Evolutionary conservation across 2,113 vertebrate species (phyloP), one percentile per base, ranked within the genome.

Genomic region (Macaca nemestrina): DNA sequence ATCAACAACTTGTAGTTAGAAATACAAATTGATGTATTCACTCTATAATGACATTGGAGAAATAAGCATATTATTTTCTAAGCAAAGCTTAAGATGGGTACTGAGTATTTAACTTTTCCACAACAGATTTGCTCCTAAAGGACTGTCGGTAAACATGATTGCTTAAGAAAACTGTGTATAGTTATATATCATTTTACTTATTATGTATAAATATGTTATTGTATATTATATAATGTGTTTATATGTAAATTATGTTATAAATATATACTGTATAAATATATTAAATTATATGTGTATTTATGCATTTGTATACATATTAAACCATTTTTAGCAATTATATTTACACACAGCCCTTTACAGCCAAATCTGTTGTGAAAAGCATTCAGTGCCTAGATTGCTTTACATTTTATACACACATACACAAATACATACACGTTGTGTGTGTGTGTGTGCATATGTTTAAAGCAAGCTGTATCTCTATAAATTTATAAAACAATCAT

Each of bases 391-490:
- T 68, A 68, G 59, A 61, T 50, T 40, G 18, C 43, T 86, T 57
- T 81, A 87, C n/a, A 81, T 61, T 81, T 80, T 35, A 57, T n/a
- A 78, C 12, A 50, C 22, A 38, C 14, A 67, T 20, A 27, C 12
- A 50, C 22, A 38, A 9, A 67, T 20, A 27, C 4, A n/a, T 16
- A 52, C 52, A 89, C 38, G 35, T 1, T 5, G 16, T 27, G 8
- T n/a, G 0, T 30, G 4, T 61, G 61, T 64, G 27, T 64, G 61
- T 64, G 61, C 61, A 32, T 45, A 50, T 72, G 3, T 45, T 88
- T 89, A 96, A 95, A 92, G 45, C 79, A 92, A 87, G 27, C 86
- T 55, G 85, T 6, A 32, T 59, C 64, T 93, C 61, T 45, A 94
- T 85, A 94, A 52, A 50, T 82, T 55, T 88, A 68, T n/a, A 86